A percentile compares a stretch with the other conserved stretches of the same genome.
Conservation (phyloP, 2,888 invertebrate species). For the Acleris holmiana region DNA sequence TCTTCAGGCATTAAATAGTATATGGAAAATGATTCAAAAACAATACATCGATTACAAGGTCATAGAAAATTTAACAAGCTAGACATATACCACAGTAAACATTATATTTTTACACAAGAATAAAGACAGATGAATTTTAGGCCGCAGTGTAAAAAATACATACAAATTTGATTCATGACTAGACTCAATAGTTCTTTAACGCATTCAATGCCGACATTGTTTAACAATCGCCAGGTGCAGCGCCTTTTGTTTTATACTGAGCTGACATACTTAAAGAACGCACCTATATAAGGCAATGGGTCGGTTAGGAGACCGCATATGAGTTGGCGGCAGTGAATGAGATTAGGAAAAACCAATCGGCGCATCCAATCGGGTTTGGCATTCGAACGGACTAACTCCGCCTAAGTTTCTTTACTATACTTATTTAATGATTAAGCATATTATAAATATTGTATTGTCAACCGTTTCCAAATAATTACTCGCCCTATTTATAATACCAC, state of each 20-base stretch:
- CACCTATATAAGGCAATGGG: too few relatives aligned
- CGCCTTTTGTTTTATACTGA: too few relatives aligned
- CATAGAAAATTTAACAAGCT: background rate
- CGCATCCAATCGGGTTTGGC: constrained; percentile 1
- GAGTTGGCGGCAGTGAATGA: too few relatives aligned
- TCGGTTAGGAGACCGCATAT: too few relatives aligned
- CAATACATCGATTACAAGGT: background rate
- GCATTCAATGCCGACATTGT: too few relatives aligned
- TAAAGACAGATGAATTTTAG: constrained; percentile 43
- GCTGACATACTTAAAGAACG: too few relatives aligned
- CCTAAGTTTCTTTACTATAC: constrained; percentile 48
- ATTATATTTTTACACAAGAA: constrained; percentile 43
- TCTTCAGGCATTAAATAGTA: constrained; percentile 46
- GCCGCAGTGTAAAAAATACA: constrained; percentile 55
- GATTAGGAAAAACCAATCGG: constrained; percentile 20
- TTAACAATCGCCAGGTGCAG: too few relatives aligned
- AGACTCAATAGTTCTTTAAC: constrained; percentile 54
- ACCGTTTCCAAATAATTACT: constrained; percentile 71
- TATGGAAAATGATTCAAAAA: constrained; percentile 8
- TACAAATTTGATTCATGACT: constrained; percentile 65
- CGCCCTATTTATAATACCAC: constrained; percentile 73
- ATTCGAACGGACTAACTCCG: constrained; percentile 52
- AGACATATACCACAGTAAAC: constrained; percentile 25
- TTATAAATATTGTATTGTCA: constrained; percentile 76
- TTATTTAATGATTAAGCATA: constrained; percentile 68